Conservation (phyloP, 2,113 vertebrate species). For the Paramormyrops kingsleyae region DNA sequence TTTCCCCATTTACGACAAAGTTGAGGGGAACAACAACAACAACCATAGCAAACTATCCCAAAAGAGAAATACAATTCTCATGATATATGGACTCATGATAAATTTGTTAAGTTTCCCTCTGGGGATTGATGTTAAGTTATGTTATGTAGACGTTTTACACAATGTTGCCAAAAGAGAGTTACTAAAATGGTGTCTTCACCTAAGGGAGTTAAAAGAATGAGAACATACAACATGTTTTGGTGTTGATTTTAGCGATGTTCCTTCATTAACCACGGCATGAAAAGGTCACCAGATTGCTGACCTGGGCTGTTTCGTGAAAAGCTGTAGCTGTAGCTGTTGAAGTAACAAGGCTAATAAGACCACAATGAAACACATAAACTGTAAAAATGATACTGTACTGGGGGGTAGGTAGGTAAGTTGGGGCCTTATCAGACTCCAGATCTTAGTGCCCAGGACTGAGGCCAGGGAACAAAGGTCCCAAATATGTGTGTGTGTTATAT, state of each 20-base stretch:
- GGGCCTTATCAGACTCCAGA: not conserved
- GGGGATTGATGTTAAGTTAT: not conserved
- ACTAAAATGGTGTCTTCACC: not conserved
- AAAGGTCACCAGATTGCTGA: not conserved
- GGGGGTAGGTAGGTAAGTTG: not conserved
- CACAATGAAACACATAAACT: not conserved
- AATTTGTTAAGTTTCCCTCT: not conserved
- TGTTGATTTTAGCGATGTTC: not conserved
- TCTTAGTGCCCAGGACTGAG: not conserved
- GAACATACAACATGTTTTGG: not conserved
- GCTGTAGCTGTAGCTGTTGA: too few relatives aligned
- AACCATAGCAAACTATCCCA: not conserved
- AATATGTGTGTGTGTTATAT: not conserved
- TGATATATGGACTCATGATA: not conserved
- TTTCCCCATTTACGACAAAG: not conserved
- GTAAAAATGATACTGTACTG: not conserved
- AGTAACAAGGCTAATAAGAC: not conserved
- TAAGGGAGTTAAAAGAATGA: not conserved
- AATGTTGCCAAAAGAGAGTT: not conserved
- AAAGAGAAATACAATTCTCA: not conserved
- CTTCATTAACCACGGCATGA: not conserved
- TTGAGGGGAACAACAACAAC: not conserved
- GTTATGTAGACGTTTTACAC: not conserved
- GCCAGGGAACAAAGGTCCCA: not conserved
- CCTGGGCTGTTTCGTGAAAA: too few relatives aligned